phyloP scores from a whole-genome alignment of 2,888 invertebrate species.

The Nemoura dubitans region DNA sequence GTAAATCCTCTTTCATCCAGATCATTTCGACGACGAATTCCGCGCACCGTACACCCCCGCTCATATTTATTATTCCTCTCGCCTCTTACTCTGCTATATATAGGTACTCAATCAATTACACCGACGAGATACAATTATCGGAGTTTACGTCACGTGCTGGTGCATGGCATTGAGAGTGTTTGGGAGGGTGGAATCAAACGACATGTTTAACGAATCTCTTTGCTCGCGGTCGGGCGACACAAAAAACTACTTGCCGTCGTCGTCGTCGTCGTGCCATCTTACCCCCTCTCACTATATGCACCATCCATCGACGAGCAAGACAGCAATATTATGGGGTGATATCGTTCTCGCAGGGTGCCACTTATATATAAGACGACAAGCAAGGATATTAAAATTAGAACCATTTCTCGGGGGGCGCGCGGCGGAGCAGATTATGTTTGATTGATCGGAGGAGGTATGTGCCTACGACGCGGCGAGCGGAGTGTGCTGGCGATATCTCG shows the following conservation, averaged over 20 bases:
- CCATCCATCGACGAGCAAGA: background rate
- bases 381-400: constrained; percentile 46
- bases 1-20: background rate
- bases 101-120: background rate
- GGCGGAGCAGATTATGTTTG: constrained; percentile 42
- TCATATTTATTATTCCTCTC: background rate
- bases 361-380: constrained; percentile 3
- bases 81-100: background rate
- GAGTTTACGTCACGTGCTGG: no score
- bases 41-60: background rate
- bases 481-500: background rate
- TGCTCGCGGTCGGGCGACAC: background rate
- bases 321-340: background rate
- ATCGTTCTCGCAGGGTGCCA: background rate
- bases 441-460: constrained; percentile 42
- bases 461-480: background rate
- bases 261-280: background rate
- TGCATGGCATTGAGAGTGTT: no score
- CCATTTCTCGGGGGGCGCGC: constrained; percentile 24
- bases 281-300: background rate
- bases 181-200: background rate
- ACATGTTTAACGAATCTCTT: constrained; percentile 2
- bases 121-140: background rate
- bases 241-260: background rate
- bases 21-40: background rate